phyloP scores from a whole-genome alignment of 1,140 invertebrate genomes.

The Branchinecta lindahli region DNA sequence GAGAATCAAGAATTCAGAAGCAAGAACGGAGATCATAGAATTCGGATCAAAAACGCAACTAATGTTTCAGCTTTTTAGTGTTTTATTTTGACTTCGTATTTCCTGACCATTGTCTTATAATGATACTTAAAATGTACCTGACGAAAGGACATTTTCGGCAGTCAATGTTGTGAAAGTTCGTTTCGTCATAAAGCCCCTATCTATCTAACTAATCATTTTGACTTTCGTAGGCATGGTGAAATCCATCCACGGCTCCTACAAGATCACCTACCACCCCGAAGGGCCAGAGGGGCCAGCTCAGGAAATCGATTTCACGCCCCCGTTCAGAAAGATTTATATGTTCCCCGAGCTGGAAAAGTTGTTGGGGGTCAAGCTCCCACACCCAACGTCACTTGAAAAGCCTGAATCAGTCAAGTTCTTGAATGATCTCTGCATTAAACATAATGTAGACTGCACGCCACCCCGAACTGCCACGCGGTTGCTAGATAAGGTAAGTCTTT shows the following conservation, averaged over 20 bases:
- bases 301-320: slow-evolving; percentile 93
- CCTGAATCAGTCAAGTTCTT: slow-evolving; percentile 52
- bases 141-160: too few species aligned
- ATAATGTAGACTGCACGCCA: slow-evolving; percentile 76
- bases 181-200: too few species aligned
- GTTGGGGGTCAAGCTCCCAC: slow-evolving; percentile 68
- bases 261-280: slow-evolving; percentile 81
- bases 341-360: slow-evolving; percentile 71
- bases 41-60: too few species aligned
- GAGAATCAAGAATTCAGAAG: too few species aligned
- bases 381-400: slow-evolving; percentile 45
- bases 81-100: too few species aligned
- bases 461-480: slow-evolving; percentile 82
- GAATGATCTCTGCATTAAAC: slow-evolving; percentile 64
- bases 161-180: too few species aligned
- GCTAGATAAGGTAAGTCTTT: slow-evolving; percentile 63
- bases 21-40: too few species aligned
- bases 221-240: slow-evolving; percentile 46
- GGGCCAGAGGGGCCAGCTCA: slow-evolving; percentile 55
- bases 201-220: too few species aligned
- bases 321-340: slow-evolving; percentile 84
- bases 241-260: slow-evolving; percentile 46
- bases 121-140: too few species aligned
- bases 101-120: too few species aligned
- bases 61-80: too few species aligned